phyloP scores from a whole-genome alignment of 2,888 invertebrate species.

The Piscicola geometra region DNA sequence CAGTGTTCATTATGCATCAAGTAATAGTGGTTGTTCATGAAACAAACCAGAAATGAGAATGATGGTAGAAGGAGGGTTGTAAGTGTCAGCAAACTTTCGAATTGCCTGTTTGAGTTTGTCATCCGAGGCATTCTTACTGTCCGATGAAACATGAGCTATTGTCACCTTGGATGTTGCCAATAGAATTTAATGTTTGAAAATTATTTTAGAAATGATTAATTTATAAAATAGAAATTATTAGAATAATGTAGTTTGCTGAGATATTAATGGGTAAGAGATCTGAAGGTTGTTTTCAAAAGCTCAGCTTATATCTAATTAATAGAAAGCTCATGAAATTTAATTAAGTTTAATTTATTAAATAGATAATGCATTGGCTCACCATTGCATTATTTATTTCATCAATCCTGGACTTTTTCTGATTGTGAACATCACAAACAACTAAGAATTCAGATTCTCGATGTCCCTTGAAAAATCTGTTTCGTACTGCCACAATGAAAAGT shows the following conservation, averaged over 20 bases:
- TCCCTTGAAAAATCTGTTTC: slow-evolving; percentile 70
- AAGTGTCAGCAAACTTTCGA: slow-evolving; percentile 75
- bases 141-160: slow-evolving; percentile 77
- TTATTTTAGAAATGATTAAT: neutral
- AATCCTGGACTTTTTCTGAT: slow-evolving; percentile 70
- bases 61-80: slow-evolving; percentile 61
- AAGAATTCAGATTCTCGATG: slow-evolving; percentile 80
- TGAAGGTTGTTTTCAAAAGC: too few relatives aligned
- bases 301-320: too few relatives aligned
- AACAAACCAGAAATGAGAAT: slow-evolving; percentile 62
- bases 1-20: neutral
- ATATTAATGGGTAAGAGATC: too few relatives aligned
- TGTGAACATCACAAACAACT: slow-evolving; percentile 81
- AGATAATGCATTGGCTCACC: slow-evolving; percentile 42
- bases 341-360: too few relatives aligned
- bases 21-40: neutral
- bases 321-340: too few relatives aligned
- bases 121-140: slow-evolving; percentile 77
- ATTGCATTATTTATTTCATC: slow-evolving; percentile 64
- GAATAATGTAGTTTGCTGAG: neutral
- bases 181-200: too few relatives aligned
- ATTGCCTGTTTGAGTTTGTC: slow-evolving; percentile 79
- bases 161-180: slow-evolving; percentile 65
- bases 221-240: too few relatives aligned
- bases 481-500: slow-evolving; percentile 68